Percentiles rank a stretch among this genome's conserved stretches.
These are phyloP conservation scores for Odontophorus gujanensis DNA, from an alignment of 2,113 vertebrate species.

Conservation along the genomic window DNA sequence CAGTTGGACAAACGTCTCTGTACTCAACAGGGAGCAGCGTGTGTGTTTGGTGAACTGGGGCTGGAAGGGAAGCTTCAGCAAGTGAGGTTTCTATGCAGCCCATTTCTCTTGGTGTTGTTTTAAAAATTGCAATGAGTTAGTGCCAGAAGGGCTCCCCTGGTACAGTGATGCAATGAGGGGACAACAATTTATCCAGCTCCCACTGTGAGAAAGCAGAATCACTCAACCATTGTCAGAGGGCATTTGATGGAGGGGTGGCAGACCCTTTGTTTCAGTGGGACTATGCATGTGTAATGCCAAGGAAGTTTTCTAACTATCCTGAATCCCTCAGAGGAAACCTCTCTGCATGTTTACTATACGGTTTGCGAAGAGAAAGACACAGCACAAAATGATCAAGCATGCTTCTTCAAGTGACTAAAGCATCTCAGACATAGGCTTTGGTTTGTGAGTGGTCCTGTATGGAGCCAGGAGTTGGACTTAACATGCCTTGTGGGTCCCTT, in stretches of 20 bases:
- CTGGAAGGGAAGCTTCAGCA: not conserved
- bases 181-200: not conserved
- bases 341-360: not conserved
- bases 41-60: not conserved
- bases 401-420: not conserved
- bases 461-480: too few relatives aligned
- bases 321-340: rapidly evolving
- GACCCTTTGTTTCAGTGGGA: not conserved
- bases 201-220: not conserved
- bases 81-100: not conserved
- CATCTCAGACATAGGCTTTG: not conserved
- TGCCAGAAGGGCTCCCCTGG: not conserved
- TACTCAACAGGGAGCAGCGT: not conserved
- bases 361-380: not conserved
- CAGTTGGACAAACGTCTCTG: not conserved
- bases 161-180: not conserved
- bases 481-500: too few relatives aligned
- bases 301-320: not conserved
- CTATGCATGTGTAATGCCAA: not conserved
- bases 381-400: not conserved
- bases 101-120: not conserved
- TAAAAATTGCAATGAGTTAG: not conserved
- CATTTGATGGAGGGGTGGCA: not conserved
- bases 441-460: too few relatives aligned
- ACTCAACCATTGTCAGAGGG: not conserved